Evolutionary conservation across 1,140 invertebrate genomes (phyloP).

Genomic region (Uloborus diversus): DNA sequence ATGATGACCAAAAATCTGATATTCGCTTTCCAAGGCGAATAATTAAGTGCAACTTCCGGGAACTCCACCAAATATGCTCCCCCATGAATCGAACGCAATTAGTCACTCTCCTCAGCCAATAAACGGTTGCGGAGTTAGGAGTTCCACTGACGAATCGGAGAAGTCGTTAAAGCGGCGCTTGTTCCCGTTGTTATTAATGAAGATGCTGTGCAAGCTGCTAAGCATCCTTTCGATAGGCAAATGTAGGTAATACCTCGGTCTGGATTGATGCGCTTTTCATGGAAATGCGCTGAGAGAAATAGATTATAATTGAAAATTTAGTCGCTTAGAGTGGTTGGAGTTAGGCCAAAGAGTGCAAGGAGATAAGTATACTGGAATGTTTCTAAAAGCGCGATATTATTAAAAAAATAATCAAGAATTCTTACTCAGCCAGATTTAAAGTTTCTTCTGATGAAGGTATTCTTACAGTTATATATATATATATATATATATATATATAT

Average conservation of each 20-base stretch:
- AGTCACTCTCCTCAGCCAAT: constrained; percentile 29
- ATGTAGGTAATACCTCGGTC: constrained; percentile 23
- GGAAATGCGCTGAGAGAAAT: constrained; percentile 8
- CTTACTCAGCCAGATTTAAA: too few species aligned
- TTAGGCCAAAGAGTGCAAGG: too few species aligned
- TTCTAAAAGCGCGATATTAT: too few species aligned
- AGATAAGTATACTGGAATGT: too few species aligned
- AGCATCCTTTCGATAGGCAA: constrained; percentile 11
- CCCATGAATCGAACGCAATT: constrained; percentile 26
- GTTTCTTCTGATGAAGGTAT: too few species aligned
- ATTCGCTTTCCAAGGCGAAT: constrained; percentile 35
- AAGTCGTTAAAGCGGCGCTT: constrained; percentile 21
- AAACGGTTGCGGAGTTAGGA: constrained; percentile 23
- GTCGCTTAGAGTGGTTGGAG: background rate
- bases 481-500: too few species aligned
- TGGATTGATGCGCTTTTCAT: constrained; percentile 22
- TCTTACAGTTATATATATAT: too few species aligned
- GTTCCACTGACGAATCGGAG: constrained; percentile 23
- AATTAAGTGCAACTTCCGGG: constrained; percentile 23
- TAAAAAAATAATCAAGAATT: too few species aligned
- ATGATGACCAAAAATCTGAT: constrained; percentile 51
- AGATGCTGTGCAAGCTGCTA: background rate
- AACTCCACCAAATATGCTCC: background rate
- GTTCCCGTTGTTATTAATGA: constrained; percentile 18
- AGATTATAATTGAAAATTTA: constrained; percentile 40